phyloP scores from a whole-genome alignment of 92 coral and sea anemone species.

The Phenganax marumi region DNA sequence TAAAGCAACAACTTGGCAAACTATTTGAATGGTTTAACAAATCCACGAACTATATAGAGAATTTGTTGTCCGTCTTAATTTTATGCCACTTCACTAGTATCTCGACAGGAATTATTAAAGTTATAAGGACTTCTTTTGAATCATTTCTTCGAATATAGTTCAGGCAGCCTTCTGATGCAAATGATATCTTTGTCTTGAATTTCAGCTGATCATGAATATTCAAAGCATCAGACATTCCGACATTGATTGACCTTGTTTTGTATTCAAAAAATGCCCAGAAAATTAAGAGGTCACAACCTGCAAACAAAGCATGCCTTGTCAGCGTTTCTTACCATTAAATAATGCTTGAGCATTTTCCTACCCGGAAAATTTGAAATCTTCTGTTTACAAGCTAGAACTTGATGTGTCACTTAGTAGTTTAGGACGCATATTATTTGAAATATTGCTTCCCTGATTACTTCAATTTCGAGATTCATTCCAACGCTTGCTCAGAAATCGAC shows the following conservation, averaged over 20 bases:
- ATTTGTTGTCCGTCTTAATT: conserved; percentile 22
- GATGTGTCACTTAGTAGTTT: conserved; percentile 17
- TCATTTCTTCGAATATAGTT: conserved; percentile 25
- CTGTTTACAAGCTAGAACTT: conserved; percentile 11
- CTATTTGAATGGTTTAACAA: conserved; percentile 20
- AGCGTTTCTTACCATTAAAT: conserved; percentile 14
- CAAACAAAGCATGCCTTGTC: background rate
- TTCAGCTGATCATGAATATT: conserved; percentile 33
- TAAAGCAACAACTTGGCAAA: conserved; percentile 16
- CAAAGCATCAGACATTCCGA: conserved; percentile 17
- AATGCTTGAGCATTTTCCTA: background rate
- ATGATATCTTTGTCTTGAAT: conserved; percentile 22
- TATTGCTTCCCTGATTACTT: conserved; percentile 10
- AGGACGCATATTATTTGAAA: conserved; percentile 3
- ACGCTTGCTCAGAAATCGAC: background rate
- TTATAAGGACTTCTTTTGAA: conserved; percentile 25
- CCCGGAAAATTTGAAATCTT: conserved; percentile 2
- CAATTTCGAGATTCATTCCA: background rate
- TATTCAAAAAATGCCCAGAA: no score
- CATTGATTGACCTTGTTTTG: no score
- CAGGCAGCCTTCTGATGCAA: conserved; percentile 32
- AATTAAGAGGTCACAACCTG: background rate
- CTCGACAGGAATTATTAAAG: conserved; percentile 23
- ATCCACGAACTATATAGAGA: conserved; percentile 33
- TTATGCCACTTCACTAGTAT: conserved; percentile 21